These are phyloP conservation scores for Myopa tessellatipennis DNA, from an alignment of 2,888 invertebrate genomes.

Conservation along the genomic window DNA sequence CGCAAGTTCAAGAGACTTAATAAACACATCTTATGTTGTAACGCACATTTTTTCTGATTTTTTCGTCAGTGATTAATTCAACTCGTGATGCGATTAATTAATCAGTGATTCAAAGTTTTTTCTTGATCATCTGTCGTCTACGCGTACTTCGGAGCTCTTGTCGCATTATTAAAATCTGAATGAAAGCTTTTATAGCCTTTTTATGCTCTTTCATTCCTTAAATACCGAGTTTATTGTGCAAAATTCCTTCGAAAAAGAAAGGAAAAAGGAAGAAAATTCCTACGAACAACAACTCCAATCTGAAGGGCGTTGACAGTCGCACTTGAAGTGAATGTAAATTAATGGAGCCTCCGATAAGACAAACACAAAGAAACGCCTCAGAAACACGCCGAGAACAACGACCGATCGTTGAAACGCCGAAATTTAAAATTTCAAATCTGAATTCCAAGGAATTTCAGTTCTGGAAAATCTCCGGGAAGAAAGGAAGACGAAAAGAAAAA, in stretches of 20 bases:
- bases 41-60: too few species aligned
- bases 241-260: neutral
- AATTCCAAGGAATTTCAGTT: constrained; percentile 18
- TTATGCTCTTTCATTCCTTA: neutral
- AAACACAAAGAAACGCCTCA: neutral
- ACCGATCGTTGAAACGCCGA: neutral
- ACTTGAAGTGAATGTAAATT: constrained; percentile 23
- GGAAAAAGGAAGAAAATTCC: neutral
- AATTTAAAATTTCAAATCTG: neutral
- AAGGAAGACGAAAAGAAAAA: neutral
- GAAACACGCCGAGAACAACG: constrained; percentile 9
- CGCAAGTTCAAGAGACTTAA: too few species aligned
- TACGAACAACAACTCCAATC: neutral
- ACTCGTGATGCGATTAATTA: too few species aligned
- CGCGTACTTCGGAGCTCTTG: too few species aligned
- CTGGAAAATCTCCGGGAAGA: neutral
- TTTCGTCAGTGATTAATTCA: too few species aligned
- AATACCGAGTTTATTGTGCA: constrained; percentile 19
- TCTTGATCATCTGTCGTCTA: too few species aligned
- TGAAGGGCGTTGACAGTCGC: constrained; percentile 26
- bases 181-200: neutral
- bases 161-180: neutral
- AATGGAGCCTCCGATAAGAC: constrained; percentile 3
- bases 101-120: too few species aligned
- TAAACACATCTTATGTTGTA: too few species aligned